Percentiles rank a stretch among this genome's conserved stretches.
Evolutionary conservation across 2,113 vertebrate genomes (phyloP).

Genomic region (Embiotoca jacksoni): DNA sequence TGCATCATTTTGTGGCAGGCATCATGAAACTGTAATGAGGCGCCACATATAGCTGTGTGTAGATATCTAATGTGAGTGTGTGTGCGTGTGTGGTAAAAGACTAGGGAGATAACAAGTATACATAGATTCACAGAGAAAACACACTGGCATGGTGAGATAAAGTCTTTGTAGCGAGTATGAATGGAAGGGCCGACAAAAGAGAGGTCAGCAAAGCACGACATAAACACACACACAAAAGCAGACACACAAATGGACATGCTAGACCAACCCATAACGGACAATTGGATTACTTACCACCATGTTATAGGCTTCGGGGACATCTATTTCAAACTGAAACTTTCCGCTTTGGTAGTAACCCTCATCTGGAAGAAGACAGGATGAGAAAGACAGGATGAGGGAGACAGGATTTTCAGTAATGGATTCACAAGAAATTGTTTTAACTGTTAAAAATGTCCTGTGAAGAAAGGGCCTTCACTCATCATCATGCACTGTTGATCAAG

Average conservation of each 20-base stretch:
- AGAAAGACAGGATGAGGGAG: constrained; percentile 1
- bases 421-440: background rate
- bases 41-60: too few species aligned
- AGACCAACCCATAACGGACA: background rate
- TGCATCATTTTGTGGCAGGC: too few species aligned
- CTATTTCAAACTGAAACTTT: constrained; percentile 97
- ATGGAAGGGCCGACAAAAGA: constrained; percentile 1
- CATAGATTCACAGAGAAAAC: constrained; percentile 2
- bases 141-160: constrained; percentile 1
- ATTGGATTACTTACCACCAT: constrained; percentile 94
- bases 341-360: constrained; percentile 99
- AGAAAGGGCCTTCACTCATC: background rate
- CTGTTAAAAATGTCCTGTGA: background rate
- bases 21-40: too few species aligned
- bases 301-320: constrained; percentile 99
- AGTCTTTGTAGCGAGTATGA: background rate
- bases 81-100: background rate
- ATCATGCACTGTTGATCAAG: background rate
- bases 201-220: background rate
- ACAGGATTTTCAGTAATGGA: background rate
- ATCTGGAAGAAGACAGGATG: constrained; percentile 81
- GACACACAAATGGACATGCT: background rate
- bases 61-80: background rate
- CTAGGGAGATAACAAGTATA: background rate
- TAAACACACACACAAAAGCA: background rate